Base-by-base conservation (phyloP, 64 coral and sea anemone species). In the Platygyra sinensis region DNA sequence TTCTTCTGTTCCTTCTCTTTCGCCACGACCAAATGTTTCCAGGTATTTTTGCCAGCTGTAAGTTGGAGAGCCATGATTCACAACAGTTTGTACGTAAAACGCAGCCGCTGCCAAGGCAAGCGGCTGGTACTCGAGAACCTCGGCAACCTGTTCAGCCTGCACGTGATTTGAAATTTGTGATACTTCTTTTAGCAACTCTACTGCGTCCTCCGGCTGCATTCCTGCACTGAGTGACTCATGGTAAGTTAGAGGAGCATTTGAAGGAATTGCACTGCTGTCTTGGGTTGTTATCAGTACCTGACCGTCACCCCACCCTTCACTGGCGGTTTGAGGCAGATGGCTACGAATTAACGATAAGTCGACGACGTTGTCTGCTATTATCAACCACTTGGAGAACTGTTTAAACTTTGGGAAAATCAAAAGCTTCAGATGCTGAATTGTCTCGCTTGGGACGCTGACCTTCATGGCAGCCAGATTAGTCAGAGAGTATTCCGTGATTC, bases 111-210 rank as follows among this genome's bases (percentile, higher is more conserved):
- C 90, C 5, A 87, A 78, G 14, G 90, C 90, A 13, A 92, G 60
- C 2, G 90, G 90, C 60, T 91, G 90, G 61, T 76, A 91, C 74
- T 91, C 90, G 4, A 93, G 91, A 62, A 63, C 62, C 64, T 88
- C 59, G 15, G 84, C 85, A 46, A 94, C 57, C 10, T 84, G 0
- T 60, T 82, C 52, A 73, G 30, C 74, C 24, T 89, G 67, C 60
- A 72, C 71, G 16, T 94, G 69, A 30, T 62, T 42, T 20, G 61
- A 52, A 10, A 89, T 17, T 30, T 80, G 78, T 4, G 87, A 94
- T 24, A 94, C 83, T 50, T 77, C 31, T 19, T 24, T 76, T 28
- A 94, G 27, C 30, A 52, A 20, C 28, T 42, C 59, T 64, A 94
- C 39, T 33, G 92, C 87, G 24, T 89, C 87, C 25, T 77, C 72